phyloP scores from a whole-genome alignment of 2,888 invertebrate species.

The Dicranocentrus wangi region DNA sequence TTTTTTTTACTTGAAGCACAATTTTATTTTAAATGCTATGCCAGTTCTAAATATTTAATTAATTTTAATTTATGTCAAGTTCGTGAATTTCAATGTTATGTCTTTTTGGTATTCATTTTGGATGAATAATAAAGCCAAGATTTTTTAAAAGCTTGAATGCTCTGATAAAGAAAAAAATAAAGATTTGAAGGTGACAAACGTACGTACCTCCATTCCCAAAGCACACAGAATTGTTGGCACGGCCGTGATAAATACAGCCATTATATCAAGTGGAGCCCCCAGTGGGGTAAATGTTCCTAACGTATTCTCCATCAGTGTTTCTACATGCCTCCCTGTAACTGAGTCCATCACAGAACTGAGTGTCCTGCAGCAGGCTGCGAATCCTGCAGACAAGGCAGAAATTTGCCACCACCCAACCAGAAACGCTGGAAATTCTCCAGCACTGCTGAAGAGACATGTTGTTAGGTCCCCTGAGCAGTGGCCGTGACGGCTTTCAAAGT shows the following conservation, averaged over 20 bases:
- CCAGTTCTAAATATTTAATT: too few species aligned
- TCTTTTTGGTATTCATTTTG: too few species aligned
- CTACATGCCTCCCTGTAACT: conserved; percentile 71
- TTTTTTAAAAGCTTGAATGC: too few species aligned
- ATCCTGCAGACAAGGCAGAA: conserved; percentile 67
- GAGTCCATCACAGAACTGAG: conserved; percentile 72
- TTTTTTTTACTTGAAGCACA: too few species aligned
- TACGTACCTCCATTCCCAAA: conserved; percentile 71
- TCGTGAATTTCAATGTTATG: too few species aligned
- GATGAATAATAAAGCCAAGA: too few species aligned
- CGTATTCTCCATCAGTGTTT: conserved; percentile 70
- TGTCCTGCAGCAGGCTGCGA: conserved; percentile 70
- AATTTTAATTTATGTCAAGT: too few species aligned
- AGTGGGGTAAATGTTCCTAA: conserved; percentile 71
- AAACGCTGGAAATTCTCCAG: conserved; percentile 73
- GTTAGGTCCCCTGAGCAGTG: conserved; percentile 71
- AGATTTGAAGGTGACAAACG: too few species aligned
- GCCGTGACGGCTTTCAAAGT: conserved; percentile 71
- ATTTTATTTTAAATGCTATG: too few species aligned
- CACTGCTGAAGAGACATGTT: conserved; percentile 69
- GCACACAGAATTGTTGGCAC: conserved; percentile 72
- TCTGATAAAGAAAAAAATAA: too few species aligned
- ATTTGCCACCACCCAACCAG: conserved; percentile 71
- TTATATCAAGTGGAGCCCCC: conserved; percentile 70
- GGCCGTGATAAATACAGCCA: conserved; percentile 69